Evolutionary conservation across 2,797 vertebrate genomes (phyloP).

Genomic region (Gymnoscopelus microlampas): DNA sequence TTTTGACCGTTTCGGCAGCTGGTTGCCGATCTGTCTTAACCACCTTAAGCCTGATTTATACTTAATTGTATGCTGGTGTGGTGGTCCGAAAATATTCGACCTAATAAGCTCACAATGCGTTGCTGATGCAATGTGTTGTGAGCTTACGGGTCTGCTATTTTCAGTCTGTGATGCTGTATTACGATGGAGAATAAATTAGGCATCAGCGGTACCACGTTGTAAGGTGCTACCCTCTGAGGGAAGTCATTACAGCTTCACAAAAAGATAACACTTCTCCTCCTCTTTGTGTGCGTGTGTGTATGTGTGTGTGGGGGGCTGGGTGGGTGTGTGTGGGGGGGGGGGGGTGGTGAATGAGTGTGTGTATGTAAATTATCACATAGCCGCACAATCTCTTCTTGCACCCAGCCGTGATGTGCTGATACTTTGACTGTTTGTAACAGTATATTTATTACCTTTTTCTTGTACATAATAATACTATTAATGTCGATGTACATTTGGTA

Average conservation of each 20-base stretch:
- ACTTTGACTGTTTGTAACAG: slow-evolving; percentile 90
- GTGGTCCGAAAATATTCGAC: too few species aligned
- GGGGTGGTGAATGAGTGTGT: slow-evolving; percentile 4
- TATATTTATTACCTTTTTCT: slow-evolving; percentile 92
- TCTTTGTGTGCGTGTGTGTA: slow-evolving; percentile 26
- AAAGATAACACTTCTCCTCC: slow-evolving; percentile 26
- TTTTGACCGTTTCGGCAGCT: slow-evolving; percentile 62
- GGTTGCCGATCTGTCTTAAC: slow-evolving; percentile 68
- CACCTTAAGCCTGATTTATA: slow-evolving; percentile 57
- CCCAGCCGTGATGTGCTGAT: slow-evolving; percentile 80
- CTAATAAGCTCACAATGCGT: too few species aligned
- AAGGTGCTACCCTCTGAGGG: slow-evolving; percentile 49
- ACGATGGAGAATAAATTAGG: neutral
- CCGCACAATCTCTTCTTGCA: slow-evolving; percentile 80
- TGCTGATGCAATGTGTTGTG: too few species aligned
- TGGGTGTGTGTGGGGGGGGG: slow-evolving; percentile 27
- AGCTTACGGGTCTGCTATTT: too few species aligned
- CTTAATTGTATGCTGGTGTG: neutral
- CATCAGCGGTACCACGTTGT: slow-evolving; percentile 60
- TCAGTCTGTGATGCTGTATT: neutral
- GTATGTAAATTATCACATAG: slow-evolving; percentile 54
- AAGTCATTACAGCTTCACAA: slow-evolving; percentile 32
- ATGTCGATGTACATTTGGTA: slow-evolving; percentile 88
- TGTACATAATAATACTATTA: slow-evolving; percentile 84
- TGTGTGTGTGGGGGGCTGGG: slow-evolving; percentile 23